Conservation (phyloP, 2,888 invertebrate genomes). For the Noctuana brunneofusca region DNA sequence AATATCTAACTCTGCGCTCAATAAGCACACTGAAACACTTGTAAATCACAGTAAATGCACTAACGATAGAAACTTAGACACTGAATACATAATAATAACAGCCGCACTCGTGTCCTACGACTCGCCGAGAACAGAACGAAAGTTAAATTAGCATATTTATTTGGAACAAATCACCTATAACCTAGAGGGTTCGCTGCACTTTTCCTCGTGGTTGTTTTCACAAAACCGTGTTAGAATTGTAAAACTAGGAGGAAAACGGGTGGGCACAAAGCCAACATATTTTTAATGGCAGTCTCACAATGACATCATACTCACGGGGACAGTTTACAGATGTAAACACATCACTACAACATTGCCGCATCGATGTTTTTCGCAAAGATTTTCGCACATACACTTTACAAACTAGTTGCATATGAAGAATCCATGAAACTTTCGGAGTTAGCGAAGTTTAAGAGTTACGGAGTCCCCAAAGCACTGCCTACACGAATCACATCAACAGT, state of each 20-base stretch:
- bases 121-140: constrained; percentile 43
- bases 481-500: constrained; percentile 62
- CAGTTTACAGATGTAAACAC: constrained; percentile 79
- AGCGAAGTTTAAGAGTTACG: constrained; percentile 60
- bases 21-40: constrained; percentile 11
- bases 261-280: constrained; percentile 81
- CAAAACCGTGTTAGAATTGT: constrained; percentile 64
- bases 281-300: constrained; percentile 75
- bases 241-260: constrained; percentile 73
- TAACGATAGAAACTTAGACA: constrained; percentile 18
- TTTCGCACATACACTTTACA: constrained; percentile 48
- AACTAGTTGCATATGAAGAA: constrained; percentile 36
- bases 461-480: constrained; percentile 72
- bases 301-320: constrained; percentile 81
- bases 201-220: constrained; percentile 67
- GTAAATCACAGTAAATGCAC: constrained; percentile 17
- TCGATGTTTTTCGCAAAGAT: constrained; percentile 50
- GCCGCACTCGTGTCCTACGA: constrained; percentile 31
- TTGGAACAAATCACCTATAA: constrained; percentile 62
- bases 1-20: constrained; percentile 12
- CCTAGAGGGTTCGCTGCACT: constrained; percentile 67
- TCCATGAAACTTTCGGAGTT: constrained; percentile 48
- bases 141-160: constrained; percentile 56
- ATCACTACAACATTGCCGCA: constrained; percentile 64
- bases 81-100: constrained; percentile 31